Evolutionary conservation across 2,113 vertebrate genomes (phyloP).

Genomic region (Leiothrix lutea): DNA sequence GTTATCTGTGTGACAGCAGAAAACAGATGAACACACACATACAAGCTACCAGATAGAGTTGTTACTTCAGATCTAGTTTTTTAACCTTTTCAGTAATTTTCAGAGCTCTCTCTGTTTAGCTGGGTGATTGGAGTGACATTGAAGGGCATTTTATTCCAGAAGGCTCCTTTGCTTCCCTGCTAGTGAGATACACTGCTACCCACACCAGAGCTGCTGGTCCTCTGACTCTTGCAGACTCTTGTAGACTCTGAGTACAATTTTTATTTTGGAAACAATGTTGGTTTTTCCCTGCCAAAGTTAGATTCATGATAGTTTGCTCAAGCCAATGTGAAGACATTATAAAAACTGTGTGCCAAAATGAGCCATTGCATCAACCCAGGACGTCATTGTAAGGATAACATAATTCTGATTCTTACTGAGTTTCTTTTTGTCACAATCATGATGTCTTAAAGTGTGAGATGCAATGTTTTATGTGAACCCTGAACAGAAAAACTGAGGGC

Average conservation of each 20-base stretch:
- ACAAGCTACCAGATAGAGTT: not conserved
- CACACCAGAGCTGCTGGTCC: not conserved
- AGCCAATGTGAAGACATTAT: not conserved
- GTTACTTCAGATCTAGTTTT: not conserved
- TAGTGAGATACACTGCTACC: not conserved
- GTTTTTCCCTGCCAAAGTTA: not conserved
- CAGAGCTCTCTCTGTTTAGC: not conserved
- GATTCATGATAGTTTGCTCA: not conserved
- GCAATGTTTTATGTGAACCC: not conserved
- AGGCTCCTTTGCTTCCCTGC: not conserved
- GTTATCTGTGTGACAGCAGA: not conserved
- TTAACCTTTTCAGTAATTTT: not conserved
- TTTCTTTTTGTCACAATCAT: not conserved
- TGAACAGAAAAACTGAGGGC: not conserved
- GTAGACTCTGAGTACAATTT: not conserved
- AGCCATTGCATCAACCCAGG: not conserved
- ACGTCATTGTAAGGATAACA: not conserved
- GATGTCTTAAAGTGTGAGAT: not conserved
- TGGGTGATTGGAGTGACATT: not conserved
- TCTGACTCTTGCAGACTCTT: not conserved
- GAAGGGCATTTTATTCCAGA: not conserved
- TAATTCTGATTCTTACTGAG: not conserved
- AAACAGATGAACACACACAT: not conserved
- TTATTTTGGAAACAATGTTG: fast-evolving
- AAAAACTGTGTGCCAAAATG: not conserved